A percentile compares a stretch with the other conserved stretches of the same genome.
Conservation (phyloP, 1,140 invertebrate species). For the Bombus polaris region DNA sequence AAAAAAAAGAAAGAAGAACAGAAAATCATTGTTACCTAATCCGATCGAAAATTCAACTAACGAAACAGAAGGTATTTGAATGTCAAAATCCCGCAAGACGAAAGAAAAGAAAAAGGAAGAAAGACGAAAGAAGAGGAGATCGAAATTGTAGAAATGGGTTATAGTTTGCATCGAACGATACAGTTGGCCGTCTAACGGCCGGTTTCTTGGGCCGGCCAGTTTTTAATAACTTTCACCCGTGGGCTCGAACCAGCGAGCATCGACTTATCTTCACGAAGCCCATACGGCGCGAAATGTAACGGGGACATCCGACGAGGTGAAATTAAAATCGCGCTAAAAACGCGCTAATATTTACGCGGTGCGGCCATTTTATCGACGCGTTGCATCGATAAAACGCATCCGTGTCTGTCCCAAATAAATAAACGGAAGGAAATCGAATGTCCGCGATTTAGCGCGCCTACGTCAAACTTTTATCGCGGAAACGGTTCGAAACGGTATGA, state of each 20-base stretch:
- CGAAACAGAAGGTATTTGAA: background rate
- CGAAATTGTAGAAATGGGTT: background rate
- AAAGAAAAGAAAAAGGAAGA: too few species aligned
- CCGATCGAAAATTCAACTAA: too few species aligned
- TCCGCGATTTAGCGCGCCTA: background rate
- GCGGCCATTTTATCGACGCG: slow-evolving; percentile 7
- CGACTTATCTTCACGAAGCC: slow-evolving; percentile 57
- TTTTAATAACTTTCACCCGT: slow-evolving; percentile 68
- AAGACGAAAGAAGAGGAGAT: background rate
- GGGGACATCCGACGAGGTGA: slow-evolving; percentile 57
- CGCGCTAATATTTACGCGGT: slow-evolving; percentile 35
- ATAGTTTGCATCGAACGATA: background rate
- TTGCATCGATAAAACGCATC: slow-evolving; percentile 1
- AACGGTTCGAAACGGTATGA: background rate
- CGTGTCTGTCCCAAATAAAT: background rate
- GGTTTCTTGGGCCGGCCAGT: slow-evolving; percentile 36
- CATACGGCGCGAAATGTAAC: slow-evolving; percentile 61
- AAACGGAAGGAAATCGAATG: background rate
- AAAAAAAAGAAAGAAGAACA: background rate
- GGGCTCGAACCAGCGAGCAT: slow-evolving; percentile 5
- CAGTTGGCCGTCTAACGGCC: slow-evolving; percentile 39
- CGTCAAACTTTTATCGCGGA: background rate
- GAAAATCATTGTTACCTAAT: background rate
- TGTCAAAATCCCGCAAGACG: rapidly evolving
- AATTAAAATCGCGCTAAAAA: slow-evolving; percentile 62